These are phyloP conservation scores for Xiphophorus maculatus DNA, from an alignment of 2,113 vertebrate species.

Conservation along the genomic window DNA sequence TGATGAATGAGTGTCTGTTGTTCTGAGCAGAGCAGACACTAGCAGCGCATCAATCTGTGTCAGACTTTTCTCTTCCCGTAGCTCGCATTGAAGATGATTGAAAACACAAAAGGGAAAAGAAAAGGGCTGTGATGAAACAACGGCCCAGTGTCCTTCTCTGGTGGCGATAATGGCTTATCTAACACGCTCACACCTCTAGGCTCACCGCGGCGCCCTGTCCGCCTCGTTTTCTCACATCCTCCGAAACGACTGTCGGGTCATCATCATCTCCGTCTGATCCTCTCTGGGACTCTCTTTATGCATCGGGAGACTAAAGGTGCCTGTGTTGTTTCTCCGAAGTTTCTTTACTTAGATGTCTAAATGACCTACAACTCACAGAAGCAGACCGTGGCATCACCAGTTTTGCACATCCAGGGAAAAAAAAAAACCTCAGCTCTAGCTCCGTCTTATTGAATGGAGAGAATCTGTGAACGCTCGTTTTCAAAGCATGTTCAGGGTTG, in stretches of 20 bases:
- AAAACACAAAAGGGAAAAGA: slow-evolving; percentile 44
- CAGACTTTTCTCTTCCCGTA: slow-evolving; percentile 37
- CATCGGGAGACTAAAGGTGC: background rate
- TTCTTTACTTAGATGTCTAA: background rate
- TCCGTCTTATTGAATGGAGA: no score
- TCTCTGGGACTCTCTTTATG: slow-evolving; percentile 10
- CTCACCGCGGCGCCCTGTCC: slow-evolving; percentile 31
- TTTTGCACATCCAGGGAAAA: background rate
- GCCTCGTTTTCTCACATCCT: slow-evolving; percentile 19
- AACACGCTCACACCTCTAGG: slow-evolving; percentile 56
- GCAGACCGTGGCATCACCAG: background rate
- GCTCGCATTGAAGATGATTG: slow-evolving; percentile 48
- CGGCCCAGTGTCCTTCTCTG: slow-evolving; percentile 39
- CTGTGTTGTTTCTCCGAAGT: background rate
- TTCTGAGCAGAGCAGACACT: slow-evolving; percentile 39
- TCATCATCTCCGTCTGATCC: slow-evolving; percentile 18
- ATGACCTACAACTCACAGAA: background rate
- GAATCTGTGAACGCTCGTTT: no score
- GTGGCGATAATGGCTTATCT: slow-evolving; percentile 66
- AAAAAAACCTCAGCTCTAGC: no score
- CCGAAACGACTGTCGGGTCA: slow-evolving; percentile 29
- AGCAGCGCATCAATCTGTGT: slow-evolving; percentile 59
- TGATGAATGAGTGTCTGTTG: slow-evolving; percentile 55
- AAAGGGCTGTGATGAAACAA: slow-evolving; percentile 24
- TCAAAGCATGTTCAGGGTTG: no score